Percentiles rank a stretch among this genome's conserved stretches.
These are phyloP conservation scores for Cladopsammia gracilis DNA, from an alignment of 64 coral and sea anemone species.

Conservation along the genomic window DNA sequence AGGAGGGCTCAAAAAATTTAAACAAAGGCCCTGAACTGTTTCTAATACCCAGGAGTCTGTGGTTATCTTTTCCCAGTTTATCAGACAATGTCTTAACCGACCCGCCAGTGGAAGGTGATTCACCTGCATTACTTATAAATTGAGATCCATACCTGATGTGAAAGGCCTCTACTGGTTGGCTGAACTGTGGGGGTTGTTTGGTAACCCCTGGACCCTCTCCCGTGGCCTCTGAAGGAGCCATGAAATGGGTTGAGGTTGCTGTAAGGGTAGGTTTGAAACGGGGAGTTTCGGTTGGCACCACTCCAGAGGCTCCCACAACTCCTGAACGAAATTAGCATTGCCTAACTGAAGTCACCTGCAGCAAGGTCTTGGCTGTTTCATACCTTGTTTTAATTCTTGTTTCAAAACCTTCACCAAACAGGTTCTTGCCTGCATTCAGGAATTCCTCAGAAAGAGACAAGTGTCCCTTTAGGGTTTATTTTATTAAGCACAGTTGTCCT, in stretches of 20 bases:
- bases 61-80: conserved; percentile 39
- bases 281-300: conserved; percentile 5
- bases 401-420: conserved; percentile 58
- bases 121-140: no score
- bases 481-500: background rate
- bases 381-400: conserved; percentile 25
- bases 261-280: background rate
- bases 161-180: no score
- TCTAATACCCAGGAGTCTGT: conserved; percentile 42
- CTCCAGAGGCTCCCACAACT: conserved; percentile 4
- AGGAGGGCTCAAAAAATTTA: conserved; percentile 23
- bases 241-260: no score
- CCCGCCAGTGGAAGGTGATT: no score
- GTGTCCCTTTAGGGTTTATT: conserved; percentile 39
- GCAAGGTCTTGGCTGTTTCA: conserved; percentile 31
- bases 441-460: conserved; percentile 31
- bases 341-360: conserved; percentile 21
- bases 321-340: conserved; percentile 15
- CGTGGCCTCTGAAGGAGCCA: no score
- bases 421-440: conserved; percentile 10
- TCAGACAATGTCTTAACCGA: background rate
- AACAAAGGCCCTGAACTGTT: conserved; percentile 38
- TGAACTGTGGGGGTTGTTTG: no score
- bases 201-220: no score
- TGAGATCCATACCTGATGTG: no score